phyloP scores from a whole-genome alignment of 2,113 vertebrate species.

The Chaetorhynchus papuensis region DNA sequence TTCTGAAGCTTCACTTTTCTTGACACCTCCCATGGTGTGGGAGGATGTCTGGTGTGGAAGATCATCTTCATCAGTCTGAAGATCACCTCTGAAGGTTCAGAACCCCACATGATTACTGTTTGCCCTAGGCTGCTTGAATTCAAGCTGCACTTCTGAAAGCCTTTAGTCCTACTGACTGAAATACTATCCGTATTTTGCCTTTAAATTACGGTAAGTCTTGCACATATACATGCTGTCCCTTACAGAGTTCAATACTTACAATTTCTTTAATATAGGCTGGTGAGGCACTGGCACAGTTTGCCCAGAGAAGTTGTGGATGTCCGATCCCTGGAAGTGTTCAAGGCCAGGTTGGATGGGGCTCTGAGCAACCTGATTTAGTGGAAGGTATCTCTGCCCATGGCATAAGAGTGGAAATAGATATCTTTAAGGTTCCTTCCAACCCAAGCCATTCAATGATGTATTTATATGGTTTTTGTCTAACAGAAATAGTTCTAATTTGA shows the following conservation, averaged over 20 bases:
- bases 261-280: background rate
- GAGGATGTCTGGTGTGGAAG: background rate
- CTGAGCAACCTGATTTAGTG: background rate
- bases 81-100: background rate
- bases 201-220: background rate
- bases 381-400: background rate
- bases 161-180: background rate
- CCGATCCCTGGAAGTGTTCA: background rate
- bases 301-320: background rate
- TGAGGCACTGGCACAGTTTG: background rate
- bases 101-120: rapidly evolving
- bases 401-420: background rate
- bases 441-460: background rate
- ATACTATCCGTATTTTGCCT: background rate
- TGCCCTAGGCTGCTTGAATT: background rate
- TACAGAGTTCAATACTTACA: background rate
- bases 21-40: rapidly evolving
- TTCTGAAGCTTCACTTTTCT: background rate
- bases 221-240: background rate
- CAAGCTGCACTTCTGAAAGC: background rate
- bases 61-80: background rate
- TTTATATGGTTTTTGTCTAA: background rate
- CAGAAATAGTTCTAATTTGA: background rate
- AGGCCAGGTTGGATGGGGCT: background rate
- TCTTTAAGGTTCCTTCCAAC: background rate